Conservation (phyloP, 2,113 vertebrate genomes). For the Pteropus alecto region DNA sequence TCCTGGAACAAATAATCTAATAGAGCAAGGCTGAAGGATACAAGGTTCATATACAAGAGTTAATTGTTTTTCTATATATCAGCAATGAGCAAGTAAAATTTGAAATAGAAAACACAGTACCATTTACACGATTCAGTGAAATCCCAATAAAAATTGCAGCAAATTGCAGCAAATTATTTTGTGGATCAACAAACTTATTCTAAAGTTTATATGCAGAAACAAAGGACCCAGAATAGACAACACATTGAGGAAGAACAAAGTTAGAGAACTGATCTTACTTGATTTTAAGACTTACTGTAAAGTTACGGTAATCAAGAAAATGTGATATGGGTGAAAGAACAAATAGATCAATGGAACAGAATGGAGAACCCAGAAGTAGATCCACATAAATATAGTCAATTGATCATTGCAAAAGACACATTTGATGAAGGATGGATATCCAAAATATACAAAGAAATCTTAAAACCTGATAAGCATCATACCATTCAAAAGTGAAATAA, state of each 20-base stretch:
- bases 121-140: neutral
- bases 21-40: neutral
- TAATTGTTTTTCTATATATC: neutral
- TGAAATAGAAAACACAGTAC: neutral
- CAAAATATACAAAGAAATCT: neutral
- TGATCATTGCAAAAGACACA: neutral
- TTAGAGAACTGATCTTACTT: neutral
- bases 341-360: neutral
- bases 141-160: neutral
- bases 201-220: neutral
- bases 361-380: neutral
- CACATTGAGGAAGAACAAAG: neutral
- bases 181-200: neutral
- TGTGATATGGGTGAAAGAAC: neutral
- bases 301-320: neutral
- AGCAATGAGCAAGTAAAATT: neutral
- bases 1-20: neutral
- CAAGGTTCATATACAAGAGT: neutral
- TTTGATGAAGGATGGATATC: neutral
- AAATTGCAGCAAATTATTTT: neutral
- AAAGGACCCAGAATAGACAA: neutral
- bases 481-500: neutral
- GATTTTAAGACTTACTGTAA: neutral
- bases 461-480: neutral
- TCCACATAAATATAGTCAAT: neutral